Evolutionary conservation across 2,797 vertebrate genomes (phyloP), one percentile per base, ranked within the genome.

Genomic region (Brachyrhaphis roseni): DNA sequence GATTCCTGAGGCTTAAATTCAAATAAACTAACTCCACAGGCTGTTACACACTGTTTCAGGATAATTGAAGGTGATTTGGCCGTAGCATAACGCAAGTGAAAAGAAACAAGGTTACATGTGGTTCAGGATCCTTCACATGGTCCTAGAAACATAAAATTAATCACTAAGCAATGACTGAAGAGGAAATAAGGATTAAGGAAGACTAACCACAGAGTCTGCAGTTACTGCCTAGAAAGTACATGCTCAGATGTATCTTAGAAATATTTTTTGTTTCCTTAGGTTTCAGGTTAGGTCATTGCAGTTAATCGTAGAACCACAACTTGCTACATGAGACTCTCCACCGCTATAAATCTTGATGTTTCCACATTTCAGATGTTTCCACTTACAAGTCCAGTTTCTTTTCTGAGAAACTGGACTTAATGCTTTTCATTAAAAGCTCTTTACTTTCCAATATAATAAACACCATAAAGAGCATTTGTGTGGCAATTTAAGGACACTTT

Each of bases 281-380:
- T 43, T 70, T 70, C 3, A n/a, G 12, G 26, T 13, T 70, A 23
- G 36, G 23, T 70, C 23, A 12, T n/a, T 41, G 36, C 36, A 23
- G 11, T 70, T 43, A 70, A 70, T 43, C 23, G 39, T n/a, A 43
- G 23, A 45, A 70, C 66, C 66, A 70, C 66, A n/a, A 70, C 66
- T 70, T 43, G 39, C 39, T 43, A 43, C 41, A 16, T 43, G 4
- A 43, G 64, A 41, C 20, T 4, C 64, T 26, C 57, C 5, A 45
- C 77, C 47, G 62, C 53, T 66, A 77, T 82, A 84, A 85, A 89
- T 85, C 79, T 73, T 53, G 16, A 75, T 77, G 36, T 86, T 92
- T 90, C 86, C 82, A 85, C 76, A 90, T 82, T 81, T 74, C 76
- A 82, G 20, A 62, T 80, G 43, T 78, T 88, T 83, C 16, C 16